phyloP scores from a whole-genome alignment of 2,797 vertebrate genomes.

The Hyperoplus immaculatus region DNA sequence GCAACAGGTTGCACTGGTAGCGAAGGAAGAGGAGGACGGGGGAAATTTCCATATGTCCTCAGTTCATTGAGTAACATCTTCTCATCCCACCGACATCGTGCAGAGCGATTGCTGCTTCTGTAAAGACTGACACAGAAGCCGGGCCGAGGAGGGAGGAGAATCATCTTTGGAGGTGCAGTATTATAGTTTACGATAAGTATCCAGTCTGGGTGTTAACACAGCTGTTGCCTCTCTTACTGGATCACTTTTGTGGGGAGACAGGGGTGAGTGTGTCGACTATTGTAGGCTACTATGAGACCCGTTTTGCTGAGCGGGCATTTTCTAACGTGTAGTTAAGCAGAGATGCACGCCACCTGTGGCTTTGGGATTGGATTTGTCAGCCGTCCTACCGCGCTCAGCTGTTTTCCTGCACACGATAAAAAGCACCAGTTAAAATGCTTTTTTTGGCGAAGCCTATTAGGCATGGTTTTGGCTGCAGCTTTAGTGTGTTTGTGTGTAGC shows the following conservation, averaged over 20 bases:
- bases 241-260: slow-evolving; percentile 15
- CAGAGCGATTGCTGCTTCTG: not conserved
- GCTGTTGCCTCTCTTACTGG: slow-evolving; percentile 21
- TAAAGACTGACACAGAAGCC: not conserved
- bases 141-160: slow-evolving; percentile 13
- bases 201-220: slow-evolving; percentile 16
- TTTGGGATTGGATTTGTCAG: slow-evolving; percentile 44
- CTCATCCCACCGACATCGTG: slow-evolving; percentile 24
- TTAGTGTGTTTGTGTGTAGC: not conserved
- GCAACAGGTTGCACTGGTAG: slow-evolving; percentile 85
- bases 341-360: slow-evolving; percentile 76
- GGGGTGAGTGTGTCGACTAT: not conserved
- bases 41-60: slow-evolving; percentile 54
- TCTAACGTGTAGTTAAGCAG: slow-evolving; percentile 23
- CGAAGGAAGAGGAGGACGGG: not conserved
- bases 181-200: not conserved
- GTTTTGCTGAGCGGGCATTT: slow-evolving; percentile 48
- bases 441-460: slow-evolving; percentile 14
- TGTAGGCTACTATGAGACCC: not conserved
- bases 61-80: slow-evolving; percentile 54
- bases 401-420: slow-evolving; percentile 6
- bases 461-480: slow-evolving; percentile 11
- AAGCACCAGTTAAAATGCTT: not conserved
- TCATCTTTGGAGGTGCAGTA: slow-evolving; percentile 57
- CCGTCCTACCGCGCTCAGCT: not conserved